phyloP scores from a whole-genome alignment of 1,140 invertebrate genomes.

The Glomeris maerens region DNA sequence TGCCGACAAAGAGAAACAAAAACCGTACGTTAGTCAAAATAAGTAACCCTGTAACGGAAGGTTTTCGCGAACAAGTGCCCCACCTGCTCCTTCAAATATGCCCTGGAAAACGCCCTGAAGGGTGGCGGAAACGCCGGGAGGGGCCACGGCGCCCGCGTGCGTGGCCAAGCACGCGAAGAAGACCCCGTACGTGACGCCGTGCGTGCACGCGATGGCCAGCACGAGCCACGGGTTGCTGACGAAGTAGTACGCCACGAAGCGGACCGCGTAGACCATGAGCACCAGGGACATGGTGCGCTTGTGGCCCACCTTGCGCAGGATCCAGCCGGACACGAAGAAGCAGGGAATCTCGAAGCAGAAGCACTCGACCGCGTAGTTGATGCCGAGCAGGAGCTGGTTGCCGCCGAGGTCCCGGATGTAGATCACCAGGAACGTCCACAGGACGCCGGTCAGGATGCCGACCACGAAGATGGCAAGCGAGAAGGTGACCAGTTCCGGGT shows the following conservation, averaged over 20 bases:
- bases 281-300: conserved; percentile 65
- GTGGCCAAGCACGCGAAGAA: conserved; percentile 77
- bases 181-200: conserved; percentile 74
- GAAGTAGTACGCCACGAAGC: conserved; percentile 69
- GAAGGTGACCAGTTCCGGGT: neutral
- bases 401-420: conserved; percentile 8
- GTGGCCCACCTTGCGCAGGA: conserved; percentile 57
- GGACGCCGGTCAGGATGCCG: conserved; percentile 9
- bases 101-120: conserved; percentile 56
- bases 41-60: no score
- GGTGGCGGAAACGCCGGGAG: conserved; percentile 70
- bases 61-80: no score
- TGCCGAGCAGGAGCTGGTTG: conserved; percentile 57
- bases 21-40: no score
- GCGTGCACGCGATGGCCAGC: conserved; percentile 66
- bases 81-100: conserved; percentile 68
- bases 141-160: conserved; percentile 69
- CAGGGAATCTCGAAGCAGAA: conserved; percentile 78
- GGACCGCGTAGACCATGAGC: conserved; percentile 50
- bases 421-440: conserved; percentile 14
- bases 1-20: no score
- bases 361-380: conserved; percentile 60
- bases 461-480: conserved; percentile 10
- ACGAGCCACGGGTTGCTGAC: conserved; percentile 64
- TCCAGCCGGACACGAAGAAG: conserved; percentile 57